Conservation (phyloP, 2,797 vertebrate species). For the Denticeps clupeoides region DNA sequence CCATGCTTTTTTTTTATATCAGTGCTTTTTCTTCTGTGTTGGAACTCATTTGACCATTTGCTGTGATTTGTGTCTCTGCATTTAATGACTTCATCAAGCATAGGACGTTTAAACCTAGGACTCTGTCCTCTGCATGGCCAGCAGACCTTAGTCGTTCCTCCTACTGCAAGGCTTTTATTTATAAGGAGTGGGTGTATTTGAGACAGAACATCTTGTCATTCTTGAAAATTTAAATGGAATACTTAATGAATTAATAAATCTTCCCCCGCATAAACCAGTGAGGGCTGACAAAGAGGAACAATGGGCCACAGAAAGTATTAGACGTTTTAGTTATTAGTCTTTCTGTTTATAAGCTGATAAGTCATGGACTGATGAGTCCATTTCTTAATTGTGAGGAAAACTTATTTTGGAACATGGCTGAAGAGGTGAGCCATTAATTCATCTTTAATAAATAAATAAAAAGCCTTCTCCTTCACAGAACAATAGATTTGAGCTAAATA, state of each 20-base stretch:
- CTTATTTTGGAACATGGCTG: conserved; percentile 59
- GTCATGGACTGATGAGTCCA: conserved; percentile 68
- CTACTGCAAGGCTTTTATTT: conserved; percentile 49
- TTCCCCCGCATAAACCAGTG: conserved; percentile 43
- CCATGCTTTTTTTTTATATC: conserved; percentile 14
- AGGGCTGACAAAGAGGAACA: conserved; percentile 55
- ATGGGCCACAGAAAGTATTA: conserved; percentile 54
- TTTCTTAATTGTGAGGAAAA: conserved; percentile 64
- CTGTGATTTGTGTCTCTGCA: conserved; percentile 27
- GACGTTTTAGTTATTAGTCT: conserved; percentile 54
- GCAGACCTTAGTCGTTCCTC: conserved; percentile 21
- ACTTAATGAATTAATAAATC: conserved; percentile 72
- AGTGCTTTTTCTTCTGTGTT: conserved; percentile 16
- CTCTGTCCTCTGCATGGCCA: conserved; percentile 9
- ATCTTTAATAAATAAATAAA: conserved; percentile 60
- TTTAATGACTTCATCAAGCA: conserved; percentile 38
- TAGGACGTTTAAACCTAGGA: conserved; percentile 15
- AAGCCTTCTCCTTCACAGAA: conserved; percentile 40
- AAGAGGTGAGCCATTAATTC: conserved; percentile 66
- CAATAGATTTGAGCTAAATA: conserved; percentile 50
- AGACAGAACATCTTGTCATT: conserved; percentile 58
- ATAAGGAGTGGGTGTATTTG: conserved; percentile 46
- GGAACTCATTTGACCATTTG: conserved; percentile 27
- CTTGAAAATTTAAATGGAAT: conserved; percentile 57
- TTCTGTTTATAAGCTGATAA: conserved; percentile 68